A percentile compares a stretch with the other conserved stretches of the same genome.
Conservation (phyloP, 1,140 invertebrate species). For the Sipha flava region DNA sequence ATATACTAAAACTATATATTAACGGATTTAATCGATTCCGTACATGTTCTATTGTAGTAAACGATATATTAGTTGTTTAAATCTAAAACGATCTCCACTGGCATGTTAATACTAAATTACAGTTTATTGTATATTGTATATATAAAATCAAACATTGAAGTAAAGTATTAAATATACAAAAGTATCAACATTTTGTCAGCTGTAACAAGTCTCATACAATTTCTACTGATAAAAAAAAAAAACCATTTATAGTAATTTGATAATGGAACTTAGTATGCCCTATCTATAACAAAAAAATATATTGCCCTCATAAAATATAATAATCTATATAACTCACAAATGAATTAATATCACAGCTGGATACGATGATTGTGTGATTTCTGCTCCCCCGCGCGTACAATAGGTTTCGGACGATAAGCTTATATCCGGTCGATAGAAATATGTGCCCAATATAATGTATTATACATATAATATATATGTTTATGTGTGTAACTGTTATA, state of each 20-base stretch:
- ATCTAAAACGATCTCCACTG: too few relatives aligned
- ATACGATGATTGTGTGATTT: constrained; percentile 27
- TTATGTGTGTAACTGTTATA: too few relatives aligned
- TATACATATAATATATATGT: neutral
- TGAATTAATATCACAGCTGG: constrained; percentile 30
- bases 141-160: too few relatives aligned
- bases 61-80: too few relatives aligned
- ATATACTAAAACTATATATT: neutral
- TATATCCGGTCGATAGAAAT: constrained; percentile 11
- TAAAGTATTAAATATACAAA: too few relatives aligned
- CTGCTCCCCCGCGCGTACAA: constrained; percentile 1
- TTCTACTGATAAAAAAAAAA: neutral
- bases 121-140: too few relatives aligned
- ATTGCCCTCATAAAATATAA: neutral
- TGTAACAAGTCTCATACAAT: neutral
- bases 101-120: too few relatives aligned
- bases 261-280: neutral
- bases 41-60: too few relatives aligned
- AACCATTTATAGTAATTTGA: neutral
- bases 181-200: neutral
- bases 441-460: neutral
- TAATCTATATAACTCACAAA: neutral
- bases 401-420: constrained; percentile 17
- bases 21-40: too few relatives aligned
- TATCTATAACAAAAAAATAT: neutral